Percentiles rank a stretch among this genome's conserved stretches.
These are phyloP conservation scores for Neolamprologus fasciatus DNA, from an alignment of 2,113 vertebrate species.

Conservation along the genomic window DNA sequence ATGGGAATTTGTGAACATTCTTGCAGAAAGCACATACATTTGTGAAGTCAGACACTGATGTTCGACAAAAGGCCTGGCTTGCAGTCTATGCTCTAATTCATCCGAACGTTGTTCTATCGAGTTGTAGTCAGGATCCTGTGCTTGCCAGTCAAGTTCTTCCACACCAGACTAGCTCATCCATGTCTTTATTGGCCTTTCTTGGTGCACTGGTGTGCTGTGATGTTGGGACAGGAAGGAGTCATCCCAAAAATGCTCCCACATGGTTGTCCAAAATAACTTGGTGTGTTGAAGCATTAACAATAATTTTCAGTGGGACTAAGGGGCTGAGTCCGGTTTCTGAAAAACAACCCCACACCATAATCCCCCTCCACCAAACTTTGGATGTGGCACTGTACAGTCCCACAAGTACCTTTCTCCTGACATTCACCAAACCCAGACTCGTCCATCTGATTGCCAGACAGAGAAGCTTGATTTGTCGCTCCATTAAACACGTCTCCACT, in stretches of 20 bases:
- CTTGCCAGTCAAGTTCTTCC: neutral
- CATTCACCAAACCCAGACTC: neutral
- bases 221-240: neutral
- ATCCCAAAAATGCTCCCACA: neutral
- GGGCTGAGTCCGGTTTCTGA: neutral
- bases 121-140: neutral
- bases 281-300: neutral
- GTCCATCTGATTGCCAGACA: neutral
- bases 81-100: neutral
- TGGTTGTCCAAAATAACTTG: neutral
- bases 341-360: neutral
- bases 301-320: neutral
- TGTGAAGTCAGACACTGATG: neutral
- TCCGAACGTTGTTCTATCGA: neutral
- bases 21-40: neutral
- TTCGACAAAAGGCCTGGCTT: neutral
- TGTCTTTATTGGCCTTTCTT: neutral
- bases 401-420: neutral
- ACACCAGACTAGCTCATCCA: neutral
- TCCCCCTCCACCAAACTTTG: neutral
- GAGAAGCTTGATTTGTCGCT: neutral
- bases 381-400: neutral
- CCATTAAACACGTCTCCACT: neutral
- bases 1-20: neutral
- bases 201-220: neutral